Percentiles rank a stretch among this genome's conserved stretches.
These are phyloP conservation scores for Leptura quadrifasciata DNA, from an alignment of 2,888 invertebrate species.

Conservation along the genomic window DNA sequence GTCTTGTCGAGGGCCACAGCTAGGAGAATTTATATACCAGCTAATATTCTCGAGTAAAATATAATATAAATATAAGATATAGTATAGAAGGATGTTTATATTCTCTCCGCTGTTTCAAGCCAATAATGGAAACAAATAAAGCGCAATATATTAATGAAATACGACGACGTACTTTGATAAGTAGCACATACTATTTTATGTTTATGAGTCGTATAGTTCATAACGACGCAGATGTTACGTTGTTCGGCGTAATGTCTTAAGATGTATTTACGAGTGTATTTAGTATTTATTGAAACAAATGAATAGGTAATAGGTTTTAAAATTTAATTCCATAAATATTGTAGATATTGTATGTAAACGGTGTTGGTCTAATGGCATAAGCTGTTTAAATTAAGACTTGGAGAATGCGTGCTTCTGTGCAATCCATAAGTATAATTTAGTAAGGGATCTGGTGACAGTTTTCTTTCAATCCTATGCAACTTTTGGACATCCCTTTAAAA, in stretches of 20 bases:
- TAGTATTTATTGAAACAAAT: not conserved
- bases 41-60: not conserved
- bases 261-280: not conserved
- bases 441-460: too few species aligned
- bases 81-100: not conserved
- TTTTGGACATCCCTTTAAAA: too few species aligned
- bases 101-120: not conserved
- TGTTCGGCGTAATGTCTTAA: not conserved
- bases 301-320: too few species aligned
- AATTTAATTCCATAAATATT: too few species aligned
- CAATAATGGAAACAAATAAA: not conserved
- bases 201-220: not conserved
- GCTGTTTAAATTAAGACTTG: too few species aligned
- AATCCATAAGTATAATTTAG: too few species aligned
- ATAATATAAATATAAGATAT: not conserved
- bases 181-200: not conserved
- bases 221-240: not conserved
- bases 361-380: too few species aligned
- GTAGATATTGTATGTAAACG: too few species aligned
- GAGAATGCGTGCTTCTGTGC: too few species aligned
- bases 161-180: not conserved
- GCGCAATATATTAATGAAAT: not conserved
- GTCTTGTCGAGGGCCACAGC: not conserved
- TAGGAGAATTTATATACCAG: not conserved
- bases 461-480: too few species aligned